Conservation (phyloP, 1,140 invertebrate genomes). For the Drosophila virilis region DNA sequence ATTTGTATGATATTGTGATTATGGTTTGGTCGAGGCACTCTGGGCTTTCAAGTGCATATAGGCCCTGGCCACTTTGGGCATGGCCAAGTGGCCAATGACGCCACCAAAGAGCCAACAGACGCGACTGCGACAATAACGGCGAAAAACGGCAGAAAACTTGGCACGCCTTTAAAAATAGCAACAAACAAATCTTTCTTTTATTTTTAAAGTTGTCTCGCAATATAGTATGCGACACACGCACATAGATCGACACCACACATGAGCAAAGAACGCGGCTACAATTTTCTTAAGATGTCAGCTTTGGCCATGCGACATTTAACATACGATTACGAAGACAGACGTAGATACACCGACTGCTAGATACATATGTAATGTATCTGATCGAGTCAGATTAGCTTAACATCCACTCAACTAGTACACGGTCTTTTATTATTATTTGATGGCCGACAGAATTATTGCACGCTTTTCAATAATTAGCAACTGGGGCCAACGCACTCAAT, state of each 20-base stretch:
- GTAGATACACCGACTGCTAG: not conserved
- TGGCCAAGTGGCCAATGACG: slow-evolving; percentile 53
- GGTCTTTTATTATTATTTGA: slow-evolving; percentile 8
- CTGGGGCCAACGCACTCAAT: slow-evolving; percentile 71
- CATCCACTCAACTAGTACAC: too few relatives aligned
- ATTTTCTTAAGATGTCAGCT: slow-evolving; percentile 29
- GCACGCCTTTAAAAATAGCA: slow-evolving; percentile 80
- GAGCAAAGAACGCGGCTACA: slow-evolving; percentile 49
- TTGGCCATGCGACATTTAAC: slow-evolving; percentile 18
- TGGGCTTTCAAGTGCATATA: slow-evolving; percentile 65
- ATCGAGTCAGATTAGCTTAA: not conserved
- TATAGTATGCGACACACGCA: slow-evolving; percentile 57
- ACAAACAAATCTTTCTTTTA: slow-evolving; percentile 81
- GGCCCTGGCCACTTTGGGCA: slow-evolving; percentile 44
- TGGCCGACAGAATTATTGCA: slow-evolving; percentile 9
- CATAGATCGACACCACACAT: slow-evolving; percentile 26
- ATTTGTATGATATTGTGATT: slow-evolving; percentile 41
- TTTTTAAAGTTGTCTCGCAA: slow-evolving; percentile 76
- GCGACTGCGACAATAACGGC: slow-evolving; percentile 35
- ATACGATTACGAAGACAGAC: not conserved
- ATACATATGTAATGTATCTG: not conserved
- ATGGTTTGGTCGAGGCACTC: slow-evolving; percentile 30
- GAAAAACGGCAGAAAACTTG: slow-evolving; percentile 60
- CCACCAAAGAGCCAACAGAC: slow-evolving; percentile 38
- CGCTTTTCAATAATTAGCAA: slow-evolving; percentile 7